phyloP scores from a whole-genome alignment of 2,113 vertebrate species.

The Marmota flaviventris region DNA sequence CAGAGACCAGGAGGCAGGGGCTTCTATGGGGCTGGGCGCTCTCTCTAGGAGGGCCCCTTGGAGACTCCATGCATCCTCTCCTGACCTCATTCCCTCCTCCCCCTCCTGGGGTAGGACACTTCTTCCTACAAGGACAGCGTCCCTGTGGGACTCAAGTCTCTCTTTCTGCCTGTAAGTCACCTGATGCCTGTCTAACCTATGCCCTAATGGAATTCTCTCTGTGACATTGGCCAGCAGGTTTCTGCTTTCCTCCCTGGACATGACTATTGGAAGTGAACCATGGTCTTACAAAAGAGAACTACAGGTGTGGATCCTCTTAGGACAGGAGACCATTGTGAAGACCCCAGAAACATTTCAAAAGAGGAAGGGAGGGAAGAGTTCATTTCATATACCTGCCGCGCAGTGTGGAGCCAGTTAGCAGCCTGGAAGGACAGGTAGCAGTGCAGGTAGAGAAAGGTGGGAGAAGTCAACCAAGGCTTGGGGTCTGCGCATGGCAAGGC shows the following conservation, averaged over 20 bases:
- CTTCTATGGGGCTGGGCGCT: too few species aligned
- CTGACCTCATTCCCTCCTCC: background rate
- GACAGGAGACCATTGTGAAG: background rate
- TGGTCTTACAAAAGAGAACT: background rate
- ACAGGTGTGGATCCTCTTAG: background rate
- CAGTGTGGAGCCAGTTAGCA: too few species aligned
- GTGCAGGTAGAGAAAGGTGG: fast-evolving
- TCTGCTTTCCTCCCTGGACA: background rate
- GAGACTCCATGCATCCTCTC: background rate
- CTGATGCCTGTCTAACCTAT: background rate
- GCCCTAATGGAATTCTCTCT: background rate
- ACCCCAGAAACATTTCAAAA: background rate
- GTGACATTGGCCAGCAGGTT: background rate
- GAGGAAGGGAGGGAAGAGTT: too few species aligned
- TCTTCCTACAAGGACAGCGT: background rate
- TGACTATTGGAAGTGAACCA: background rate
- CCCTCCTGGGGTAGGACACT: background rate
- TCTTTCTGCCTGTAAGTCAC: background rate
- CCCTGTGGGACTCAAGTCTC: background rate
- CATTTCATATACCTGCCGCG: background rate
- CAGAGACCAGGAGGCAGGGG: fast-evolving
- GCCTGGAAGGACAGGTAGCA: fast-evolving
- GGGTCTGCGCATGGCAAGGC: fast-evolving
- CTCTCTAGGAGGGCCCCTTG: background rate
- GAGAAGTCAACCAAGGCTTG: background rate